These are phyloP conservation scores for Ectemnius continuus DNA, from an alignment of 2,888 invertebrate species.

Conservation along the genomic window DNA sequence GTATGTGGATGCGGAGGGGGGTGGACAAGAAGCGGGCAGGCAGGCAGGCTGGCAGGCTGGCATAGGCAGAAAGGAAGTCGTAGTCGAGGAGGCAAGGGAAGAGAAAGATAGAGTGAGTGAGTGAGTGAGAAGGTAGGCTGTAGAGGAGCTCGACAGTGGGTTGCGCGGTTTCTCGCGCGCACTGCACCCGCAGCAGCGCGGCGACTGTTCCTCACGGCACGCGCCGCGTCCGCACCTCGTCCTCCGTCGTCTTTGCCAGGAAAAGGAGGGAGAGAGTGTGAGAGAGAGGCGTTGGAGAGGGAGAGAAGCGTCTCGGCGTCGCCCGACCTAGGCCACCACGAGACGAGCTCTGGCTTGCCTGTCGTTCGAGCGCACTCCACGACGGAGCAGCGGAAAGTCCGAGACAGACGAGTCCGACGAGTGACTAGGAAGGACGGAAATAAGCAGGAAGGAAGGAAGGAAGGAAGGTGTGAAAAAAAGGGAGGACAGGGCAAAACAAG, in stretches of 20 bases:
- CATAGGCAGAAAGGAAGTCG: too few relatives aligned
- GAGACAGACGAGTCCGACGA: not conserved
- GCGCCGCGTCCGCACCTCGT: constrained; percentile 58
- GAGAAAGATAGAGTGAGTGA: constrained; percentile 8
- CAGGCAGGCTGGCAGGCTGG: not conserved
- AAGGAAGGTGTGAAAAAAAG: not conserved
- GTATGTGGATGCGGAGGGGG: not conserved
- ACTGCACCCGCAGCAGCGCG: constrained; percentile 70
- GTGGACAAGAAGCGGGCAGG: not conserved
- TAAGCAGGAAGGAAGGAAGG: not conserved
- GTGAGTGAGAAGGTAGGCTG: constrained; percentile 37
- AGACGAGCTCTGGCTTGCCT: constrained; percentile 2
- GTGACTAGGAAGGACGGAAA: not conserved
- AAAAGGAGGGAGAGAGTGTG: not conserved
- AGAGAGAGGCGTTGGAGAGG: not conserved
- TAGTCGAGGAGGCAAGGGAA: not conserved
- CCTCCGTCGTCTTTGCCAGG: not conserved
- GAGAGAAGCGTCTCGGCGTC: not conserved
- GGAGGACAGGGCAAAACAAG: not conserved
- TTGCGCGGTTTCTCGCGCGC: constrained; percentile 48
- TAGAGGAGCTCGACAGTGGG: constrained; percentile 19
- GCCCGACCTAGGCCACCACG: constrained; percentile 1
- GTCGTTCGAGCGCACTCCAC: not conserved
- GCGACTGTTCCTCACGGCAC: constrained; percentile 55
- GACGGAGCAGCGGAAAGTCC: not conserved